Evolutionary conservation across 2,797 vertebrate genomes (phyloP).

Genomic region (Linurgus olivaceus): DNA sequence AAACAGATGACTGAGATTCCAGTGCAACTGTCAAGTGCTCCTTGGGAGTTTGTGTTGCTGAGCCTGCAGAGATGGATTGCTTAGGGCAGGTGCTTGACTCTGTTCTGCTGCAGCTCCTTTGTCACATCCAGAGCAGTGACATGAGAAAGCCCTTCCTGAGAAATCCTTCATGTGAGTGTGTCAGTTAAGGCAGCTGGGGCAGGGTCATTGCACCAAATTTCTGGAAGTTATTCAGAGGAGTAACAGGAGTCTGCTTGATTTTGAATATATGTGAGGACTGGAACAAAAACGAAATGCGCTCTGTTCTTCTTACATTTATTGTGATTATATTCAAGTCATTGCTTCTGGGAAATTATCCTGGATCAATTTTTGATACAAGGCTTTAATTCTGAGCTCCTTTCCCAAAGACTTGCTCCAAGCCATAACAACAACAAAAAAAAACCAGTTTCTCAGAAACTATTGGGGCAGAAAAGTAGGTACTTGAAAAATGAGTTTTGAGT

Average conservation of each 20-base stretch:
- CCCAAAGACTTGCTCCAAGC: background rate
- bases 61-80: background rate
- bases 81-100: background rate
- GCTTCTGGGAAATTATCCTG: background rate
- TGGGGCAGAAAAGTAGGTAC: background rate
- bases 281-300: background rate
- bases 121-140: background rate
- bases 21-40: background rate
- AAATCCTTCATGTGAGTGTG: background rate
- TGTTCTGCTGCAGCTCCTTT: background rate
- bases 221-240: background rate
- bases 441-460: background rate
- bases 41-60: background rate
- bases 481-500: background rate
- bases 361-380: background rate
- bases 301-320: background rate
- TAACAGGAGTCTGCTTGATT: background rate
- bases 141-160: background rate
- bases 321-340: background rate
- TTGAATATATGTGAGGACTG: background rate
- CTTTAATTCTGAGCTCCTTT: background rate
- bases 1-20: background rate
- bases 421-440: background rate
- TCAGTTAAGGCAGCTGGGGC: background rate
- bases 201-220: background rate